Evolutionary conservation across 1,140 invertebrate genomes (phyloP).

Genomic region (Triops cancriformis): DNA sequence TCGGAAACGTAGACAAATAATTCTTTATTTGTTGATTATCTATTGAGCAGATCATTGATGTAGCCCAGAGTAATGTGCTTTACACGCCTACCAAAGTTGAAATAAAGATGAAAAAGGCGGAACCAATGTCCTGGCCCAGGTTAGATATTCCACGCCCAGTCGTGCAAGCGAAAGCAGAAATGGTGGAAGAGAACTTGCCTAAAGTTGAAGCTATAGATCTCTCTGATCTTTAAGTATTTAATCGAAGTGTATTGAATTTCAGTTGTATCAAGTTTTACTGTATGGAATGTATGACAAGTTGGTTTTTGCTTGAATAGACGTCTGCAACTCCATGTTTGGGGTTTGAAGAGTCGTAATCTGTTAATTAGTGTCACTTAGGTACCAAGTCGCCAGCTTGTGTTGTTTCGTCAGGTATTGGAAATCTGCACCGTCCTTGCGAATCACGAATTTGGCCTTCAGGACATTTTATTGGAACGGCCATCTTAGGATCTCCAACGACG

Average conservation of each 20-base stretch:
- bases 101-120: constrained; percentile 81
- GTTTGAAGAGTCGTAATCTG: too few species aligned
- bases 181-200: constrained; percentile 24
- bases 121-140: constrained; percentile 69
- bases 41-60: constrained; percentile 55
- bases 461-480: too few species aligned
- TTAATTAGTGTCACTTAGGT: too few species aligned
- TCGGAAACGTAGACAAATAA: background rate
- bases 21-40: constrained; percentile 21
- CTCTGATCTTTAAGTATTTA: constrained; percentile 38
- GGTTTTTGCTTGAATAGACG: background rate
- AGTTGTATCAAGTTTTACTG: background rate
- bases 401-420: too few species aligned
- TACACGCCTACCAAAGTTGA: constrained; percentile 92
- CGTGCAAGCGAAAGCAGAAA: constrained; percentile 19
- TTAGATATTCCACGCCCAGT: constrained; percentile 52
- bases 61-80: constrained; percentile 57
- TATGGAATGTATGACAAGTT: background rate
- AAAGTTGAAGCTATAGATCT: constrained; percentile 41
- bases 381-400: too few species aligned
- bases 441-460: too few species aligned
- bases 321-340: background rate
- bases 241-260: background rate
- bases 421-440: too few species aligned
- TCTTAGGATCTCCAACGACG: too few species aligned